These are phyloP conservation scores for Heliconius congener DNA, from an alignment of 1,140 invertebrate genomes.

Conservation along the genomic window DNA sequence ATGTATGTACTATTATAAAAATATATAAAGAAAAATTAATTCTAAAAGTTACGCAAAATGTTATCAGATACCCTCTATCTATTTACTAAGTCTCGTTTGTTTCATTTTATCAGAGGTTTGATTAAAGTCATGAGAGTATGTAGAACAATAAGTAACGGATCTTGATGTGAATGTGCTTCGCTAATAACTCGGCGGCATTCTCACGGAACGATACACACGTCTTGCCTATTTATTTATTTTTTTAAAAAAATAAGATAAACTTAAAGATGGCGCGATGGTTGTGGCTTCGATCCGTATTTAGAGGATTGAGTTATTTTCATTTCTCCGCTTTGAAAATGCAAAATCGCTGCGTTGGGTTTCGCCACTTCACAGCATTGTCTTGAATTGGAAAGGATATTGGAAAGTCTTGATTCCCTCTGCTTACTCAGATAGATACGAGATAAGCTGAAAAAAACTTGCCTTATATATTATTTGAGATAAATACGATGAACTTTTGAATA, in stretches of 20 bases:
- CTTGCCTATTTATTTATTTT: constrained; percentile 43
- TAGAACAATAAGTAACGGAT: constrained; percentile 59
- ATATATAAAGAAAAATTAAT: too few relatives aligned
- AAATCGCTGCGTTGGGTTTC: too few relatives aligned
- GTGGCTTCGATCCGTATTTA: too few relatives aligned
- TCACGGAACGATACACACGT: constrained; percentile 70
- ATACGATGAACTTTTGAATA: background rate
- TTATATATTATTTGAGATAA: background rate
- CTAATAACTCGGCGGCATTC: constrained; percentile 63
- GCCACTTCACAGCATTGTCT: too few relatives aligned
- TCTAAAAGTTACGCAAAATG: too few relatives aligned
- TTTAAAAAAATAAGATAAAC: constrained; percentile 32
- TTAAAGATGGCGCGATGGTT: too few relatives aligned
- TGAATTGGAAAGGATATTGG: too few relatives aligned
- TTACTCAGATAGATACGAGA: too few relatives aligned
- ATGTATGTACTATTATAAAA: too few relatives aligned
- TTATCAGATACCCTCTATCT: background rate
- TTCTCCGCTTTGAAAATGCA: too few relatives aligned
- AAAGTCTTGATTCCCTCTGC: too few relatives aligned
- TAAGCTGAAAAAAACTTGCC: background rate
- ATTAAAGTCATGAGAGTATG: constrained; percentile 33
- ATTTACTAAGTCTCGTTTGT: background rate
- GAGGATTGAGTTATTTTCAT: too few relatives aligned
- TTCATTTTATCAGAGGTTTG: background rate
- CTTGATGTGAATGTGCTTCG: constrained; percentile 52